These are phyloP conservation scores for Liodrosophila aerea DNA, from an alignment of 2,888 invertebrate species.

Conservation along the genomic window DNA sequence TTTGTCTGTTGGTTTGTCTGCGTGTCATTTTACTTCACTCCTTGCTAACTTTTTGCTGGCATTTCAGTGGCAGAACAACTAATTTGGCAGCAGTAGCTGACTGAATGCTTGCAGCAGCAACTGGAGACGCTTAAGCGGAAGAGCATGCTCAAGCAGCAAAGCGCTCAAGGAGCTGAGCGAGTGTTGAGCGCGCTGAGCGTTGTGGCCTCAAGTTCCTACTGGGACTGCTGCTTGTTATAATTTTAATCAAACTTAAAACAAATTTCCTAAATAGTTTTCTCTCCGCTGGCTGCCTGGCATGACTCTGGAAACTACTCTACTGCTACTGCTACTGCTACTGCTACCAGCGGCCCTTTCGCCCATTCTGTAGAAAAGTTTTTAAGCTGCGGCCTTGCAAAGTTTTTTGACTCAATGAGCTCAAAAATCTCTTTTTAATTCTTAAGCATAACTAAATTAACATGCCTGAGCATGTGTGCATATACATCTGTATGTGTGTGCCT, in stretches of 20 bases:
- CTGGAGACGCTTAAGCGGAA: neutral
- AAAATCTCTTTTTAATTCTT: conserved; percentile 78
- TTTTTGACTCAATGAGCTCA: conserved; percentile 75
- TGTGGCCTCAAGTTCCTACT: conserved; percentile 18
- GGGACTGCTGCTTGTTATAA: conserved; percentile 54
- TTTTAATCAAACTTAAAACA: conserved; percentile 66
- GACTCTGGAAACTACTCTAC: neutral
- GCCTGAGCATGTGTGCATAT: conserved; percentile 33
- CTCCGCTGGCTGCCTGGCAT: conserved; percentile 14
- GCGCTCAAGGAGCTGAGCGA: neutral
- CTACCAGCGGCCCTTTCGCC: no score
- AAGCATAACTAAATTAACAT: conserved; percentile 75
- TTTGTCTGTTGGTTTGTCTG: conserved; percentile 1
- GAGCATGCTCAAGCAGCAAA: neutral
- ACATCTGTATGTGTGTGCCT: conserved; percentile 5
- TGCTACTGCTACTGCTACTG: neutral
- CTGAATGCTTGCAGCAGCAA: neutral
- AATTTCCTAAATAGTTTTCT: conserved; percentile 61
- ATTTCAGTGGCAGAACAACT: conserved; percentile 40
- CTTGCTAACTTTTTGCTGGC: conserved; percentile 2
- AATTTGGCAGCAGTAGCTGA: conserved; percentile 28
- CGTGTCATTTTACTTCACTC: neutral
- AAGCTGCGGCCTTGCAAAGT: conserved; percentile 60
- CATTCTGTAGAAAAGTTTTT: conserved; percentile 43
- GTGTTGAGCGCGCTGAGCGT: neutral